Conservation (phyloP, 1,140 invertebrate genomes). For the Mesaphorura yosii region DNA sequence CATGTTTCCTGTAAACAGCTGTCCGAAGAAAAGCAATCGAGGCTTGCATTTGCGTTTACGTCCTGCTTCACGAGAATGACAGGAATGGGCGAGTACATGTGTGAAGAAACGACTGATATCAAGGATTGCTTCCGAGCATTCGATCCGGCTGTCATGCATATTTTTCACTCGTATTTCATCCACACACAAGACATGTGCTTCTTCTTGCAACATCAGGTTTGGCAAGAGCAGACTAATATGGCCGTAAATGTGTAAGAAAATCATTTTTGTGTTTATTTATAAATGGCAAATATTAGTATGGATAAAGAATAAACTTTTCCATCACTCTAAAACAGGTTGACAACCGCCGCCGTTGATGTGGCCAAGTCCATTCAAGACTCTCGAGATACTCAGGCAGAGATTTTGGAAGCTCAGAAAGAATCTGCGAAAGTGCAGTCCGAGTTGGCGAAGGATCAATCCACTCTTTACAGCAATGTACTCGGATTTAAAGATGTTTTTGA, state of each 20-base stretch:
- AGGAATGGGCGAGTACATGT: slow-evolving; percentile 43
- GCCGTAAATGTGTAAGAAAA: slow-evolving; percentile 39
- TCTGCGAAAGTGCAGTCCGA: slow-evolving; percentile 45
- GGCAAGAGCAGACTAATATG: slow-evolving; percentile 50
- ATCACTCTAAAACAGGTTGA: slow-evolving; percentile 36
- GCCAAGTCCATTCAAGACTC: slow-evolving; percentile 42
- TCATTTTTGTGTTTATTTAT: not conserved
- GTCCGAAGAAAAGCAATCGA: slow-evolving; percentile 47
- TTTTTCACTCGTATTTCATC: slow-evolving; percentile 55
- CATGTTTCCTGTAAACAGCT: slow-evolving; percentile 46
- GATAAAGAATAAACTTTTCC: slow-evolving; percentile 2
- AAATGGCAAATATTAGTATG: not conserved
- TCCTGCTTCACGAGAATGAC: slow-evolving; percentile 55
- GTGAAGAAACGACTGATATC: slow-evolving; percentile 36
- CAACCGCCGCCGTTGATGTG: slow-evolving; percentile 39
- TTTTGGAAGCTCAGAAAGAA: slow-evolving; percentile 42
- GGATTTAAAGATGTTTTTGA: slow-evolving; percentile 41
- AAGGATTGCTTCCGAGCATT: slow-evolving; percentile 46
- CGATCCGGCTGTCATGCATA: slow-evolving; percentile 46
- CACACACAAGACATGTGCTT: slow-evolving; percentile 57
- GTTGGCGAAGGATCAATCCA: slow-evolving; percentile 42
- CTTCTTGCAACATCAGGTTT: slow-evolving; percentile 51
- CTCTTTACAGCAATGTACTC: slow-evolving; percentile 37
- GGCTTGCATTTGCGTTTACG: slow-evolving; percentile 49
- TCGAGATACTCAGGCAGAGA: slow-evolving; percentile 35